phyloP scores from a whole-genome alignment of 2,888 invertebrate genomes.

The Coenonympha arcania region DNA sequence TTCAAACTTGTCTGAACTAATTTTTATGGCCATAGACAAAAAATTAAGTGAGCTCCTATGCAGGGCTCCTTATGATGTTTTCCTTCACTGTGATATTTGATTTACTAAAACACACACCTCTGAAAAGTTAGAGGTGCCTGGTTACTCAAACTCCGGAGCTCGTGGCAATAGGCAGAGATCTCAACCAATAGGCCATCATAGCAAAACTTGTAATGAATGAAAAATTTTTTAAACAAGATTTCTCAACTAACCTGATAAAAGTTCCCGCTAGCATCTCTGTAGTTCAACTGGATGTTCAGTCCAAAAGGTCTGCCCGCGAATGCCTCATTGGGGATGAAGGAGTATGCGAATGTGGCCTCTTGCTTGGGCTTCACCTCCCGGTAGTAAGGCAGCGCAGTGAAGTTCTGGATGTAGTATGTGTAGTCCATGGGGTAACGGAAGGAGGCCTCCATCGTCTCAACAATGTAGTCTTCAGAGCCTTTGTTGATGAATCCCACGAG shows the following conservation, averaged over 20 bases:
- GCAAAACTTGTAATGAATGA: background rate
- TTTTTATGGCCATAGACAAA: too few species aligned
- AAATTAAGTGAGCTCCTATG: too few species aligned
- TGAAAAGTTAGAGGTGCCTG: too few species aligned
- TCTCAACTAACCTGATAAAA: conserved; percentile 68
- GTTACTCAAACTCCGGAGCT: too few species aligned
- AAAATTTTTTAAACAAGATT: background rate
- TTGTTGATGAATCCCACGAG: conserved; percentile 97
- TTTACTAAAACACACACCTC: too few species aligned
- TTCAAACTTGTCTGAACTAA: too few species aligned
- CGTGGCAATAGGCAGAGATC: too few species aligned
- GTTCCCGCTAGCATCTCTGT: conserved; percentile 82
- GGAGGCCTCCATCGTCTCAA: conserved; percentile 96
- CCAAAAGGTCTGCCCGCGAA: conserved; percentile 98
- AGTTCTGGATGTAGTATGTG: conserved; percentile 98
- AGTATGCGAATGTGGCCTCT: conserved; percentile 96
- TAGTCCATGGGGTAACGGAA: conserved; percentile 99
- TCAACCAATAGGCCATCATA: too few species aligned
- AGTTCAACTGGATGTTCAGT: conserved; percentile 91
- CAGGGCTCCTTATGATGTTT: too few species aligned
- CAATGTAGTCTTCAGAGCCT: conserved; percentile 89
- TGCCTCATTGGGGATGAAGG: conserved; percentile 95
- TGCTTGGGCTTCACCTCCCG: conserved; percentile 90
- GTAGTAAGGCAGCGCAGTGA: conserved; percentile 91
- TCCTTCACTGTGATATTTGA: too few species aligned